Evolutionary conservation across 2,113 vertebrate genomes (phyloP).

Genomic region (Oenanthe oenanthe): DNA sequence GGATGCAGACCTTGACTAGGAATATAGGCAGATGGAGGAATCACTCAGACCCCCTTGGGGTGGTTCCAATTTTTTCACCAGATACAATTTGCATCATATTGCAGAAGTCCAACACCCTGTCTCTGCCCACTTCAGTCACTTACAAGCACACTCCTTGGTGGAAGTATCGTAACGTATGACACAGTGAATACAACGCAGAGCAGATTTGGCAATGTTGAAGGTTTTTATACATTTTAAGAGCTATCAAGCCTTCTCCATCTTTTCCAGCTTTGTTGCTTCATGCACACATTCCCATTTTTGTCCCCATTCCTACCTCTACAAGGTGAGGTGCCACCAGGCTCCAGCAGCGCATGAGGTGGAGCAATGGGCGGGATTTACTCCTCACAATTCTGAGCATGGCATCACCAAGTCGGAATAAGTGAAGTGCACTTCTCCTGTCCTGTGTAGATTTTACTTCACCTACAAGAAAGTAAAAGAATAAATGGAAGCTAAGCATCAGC

Average conservation of each 20-base stretch:
- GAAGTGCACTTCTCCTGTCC: slow-evolving; percentile 88
- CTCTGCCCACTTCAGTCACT: neutral
- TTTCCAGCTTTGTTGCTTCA: neutral
- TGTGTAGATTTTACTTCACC: slow-evolving; percentile 91
- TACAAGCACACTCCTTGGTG: neutral
- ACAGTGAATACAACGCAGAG: neutral
- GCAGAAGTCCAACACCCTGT: neutral
- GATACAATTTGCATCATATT: neutral
- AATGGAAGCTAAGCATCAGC: neutral
- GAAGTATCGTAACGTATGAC: neutral
- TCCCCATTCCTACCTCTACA: slow-evolving; percentile 82
- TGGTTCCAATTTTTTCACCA: neutral
- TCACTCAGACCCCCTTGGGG: neutral
- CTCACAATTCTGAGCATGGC: slow-evolving; percentile 92
- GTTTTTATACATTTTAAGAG: neutral
- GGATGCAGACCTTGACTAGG: neutral
- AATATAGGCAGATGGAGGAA: neutral
- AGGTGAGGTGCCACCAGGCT: slow-evolving; percentile 94
- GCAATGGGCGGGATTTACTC: slow-evolving; percentile 85
- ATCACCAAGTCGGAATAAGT: slow-evolving; percentile 93
- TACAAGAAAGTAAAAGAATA: slow-evolving; percentile 39
- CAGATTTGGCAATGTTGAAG: neutral
- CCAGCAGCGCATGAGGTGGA: slow-evolving; percentile 96
- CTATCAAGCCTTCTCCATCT: neutral
- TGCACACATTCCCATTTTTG: neutral